Percentiles rank a stretch among this genome's conserved stretches.
phyloP scores from a whole-genome alignment of 1,140 invertebrate species.

The Calosoma granatense region DNA sequence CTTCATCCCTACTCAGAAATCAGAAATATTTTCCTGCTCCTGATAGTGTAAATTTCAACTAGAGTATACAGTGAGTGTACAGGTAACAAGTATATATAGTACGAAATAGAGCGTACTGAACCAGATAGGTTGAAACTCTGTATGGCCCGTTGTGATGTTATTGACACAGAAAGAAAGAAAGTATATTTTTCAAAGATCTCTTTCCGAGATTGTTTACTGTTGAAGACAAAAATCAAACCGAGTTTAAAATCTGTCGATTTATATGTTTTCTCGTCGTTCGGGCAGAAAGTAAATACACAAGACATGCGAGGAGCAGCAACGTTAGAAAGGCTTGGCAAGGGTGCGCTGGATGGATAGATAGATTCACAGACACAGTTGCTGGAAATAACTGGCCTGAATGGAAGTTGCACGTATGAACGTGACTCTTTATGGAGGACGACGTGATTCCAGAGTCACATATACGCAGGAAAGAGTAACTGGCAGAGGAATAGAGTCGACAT shows the following conservation, averaged over 20 bases:
- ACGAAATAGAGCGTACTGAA: no score
- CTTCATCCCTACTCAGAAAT: no score
- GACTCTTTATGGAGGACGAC: background rate
- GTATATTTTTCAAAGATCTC: slow-evolving; percentile 7
- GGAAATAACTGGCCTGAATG: background rate
- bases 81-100: no score
- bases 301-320: background rate
- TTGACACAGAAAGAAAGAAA: slow-evolving; percentile 4
- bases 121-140: background rate
- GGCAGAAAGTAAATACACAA: background rate
- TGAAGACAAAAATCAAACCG: slow-evolving; percentile 2
- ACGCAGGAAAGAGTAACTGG: no score
- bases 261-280: background rate
- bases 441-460: no score
- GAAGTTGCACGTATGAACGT: background rate
- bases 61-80: no score
- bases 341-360: no score
- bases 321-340: no score
- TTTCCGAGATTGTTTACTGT: slow-evolving; percentile 5
- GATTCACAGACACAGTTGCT: background rate
- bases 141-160: background rate
- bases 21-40: no score
- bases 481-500: no score
- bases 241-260: slow-evolving; percentile 8
- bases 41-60: no score